Evolutionary conservation across 2,888 invertebrate genomes (phyloP).

Genomic region (Hipparchia sbordonii): DNA sequence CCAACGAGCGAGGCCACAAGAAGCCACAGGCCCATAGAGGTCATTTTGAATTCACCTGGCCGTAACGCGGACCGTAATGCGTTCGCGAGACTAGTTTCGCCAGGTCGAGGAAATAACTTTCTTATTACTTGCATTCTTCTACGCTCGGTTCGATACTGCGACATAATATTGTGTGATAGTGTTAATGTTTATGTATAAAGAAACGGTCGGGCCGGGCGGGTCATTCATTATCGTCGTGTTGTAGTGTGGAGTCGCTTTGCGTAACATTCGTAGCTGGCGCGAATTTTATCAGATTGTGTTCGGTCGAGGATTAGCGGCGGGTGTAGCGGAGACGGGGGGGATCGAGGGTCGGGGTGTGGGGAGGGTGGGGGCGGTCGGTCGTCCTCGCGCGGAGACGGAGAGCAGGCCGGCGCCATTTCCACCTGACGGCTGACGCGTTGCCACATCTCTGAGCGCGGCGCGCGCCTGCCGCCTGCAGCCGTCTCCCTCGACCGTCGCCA

Average conservation of each 20-base stretch:
- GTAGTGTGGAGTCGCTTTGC: conserved; percentile 77
- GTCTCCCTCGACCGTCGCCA: conserved; percentile 57
- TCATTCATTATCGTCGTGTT: conserved; percentile 77
- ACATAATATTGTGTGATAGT: conserved; percentile 55
- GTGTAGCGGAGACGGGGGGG: conserved; percentile 55
- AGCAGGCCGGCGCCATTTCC: conserved; percentile 76
- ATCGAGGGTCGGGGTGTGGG: conserved; percentile 54
- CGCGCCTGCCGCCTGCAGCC: conserved; percentile 71
- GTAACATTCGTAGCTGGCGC: conserved; percentile 82
- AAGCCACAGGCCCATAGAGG: conserved; percentile 82
- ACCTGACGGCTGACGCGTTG: conserved; percentile 83
- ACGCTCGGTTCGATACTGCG: conserved; percentile 63
- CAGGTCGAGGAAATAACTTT: conserved; percentile 82
- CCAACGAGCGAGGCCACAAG: conserved; percentile 77
- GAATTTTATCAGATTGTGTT: conserved; percentile 82
- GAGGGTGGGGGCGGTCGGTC: conserved; percentile 56
- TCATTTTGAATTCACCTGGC: conserved; percentile 82
- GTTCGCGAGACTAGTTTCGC: conserved; percentile 82
- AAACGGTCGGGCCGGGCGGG: conserved; percentile 69
- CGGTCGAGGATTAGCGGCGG: conserved; percentile 76
- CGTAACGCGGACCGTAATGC: conserved; percentile 79
- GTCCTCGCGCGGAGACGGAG: conserved; percentile 62
- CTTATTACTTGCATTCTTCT: conserved; percentile 69
- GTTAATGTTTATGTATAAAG: conserved; percentile 67
- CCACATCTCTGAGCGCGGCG: conserved; percentile 76